These are phyloP conservation scores for Lochmaea crataegi DNA, from an alignment of 2,888 invertebrate genomes.

Conservation along the genomic window DNA sequence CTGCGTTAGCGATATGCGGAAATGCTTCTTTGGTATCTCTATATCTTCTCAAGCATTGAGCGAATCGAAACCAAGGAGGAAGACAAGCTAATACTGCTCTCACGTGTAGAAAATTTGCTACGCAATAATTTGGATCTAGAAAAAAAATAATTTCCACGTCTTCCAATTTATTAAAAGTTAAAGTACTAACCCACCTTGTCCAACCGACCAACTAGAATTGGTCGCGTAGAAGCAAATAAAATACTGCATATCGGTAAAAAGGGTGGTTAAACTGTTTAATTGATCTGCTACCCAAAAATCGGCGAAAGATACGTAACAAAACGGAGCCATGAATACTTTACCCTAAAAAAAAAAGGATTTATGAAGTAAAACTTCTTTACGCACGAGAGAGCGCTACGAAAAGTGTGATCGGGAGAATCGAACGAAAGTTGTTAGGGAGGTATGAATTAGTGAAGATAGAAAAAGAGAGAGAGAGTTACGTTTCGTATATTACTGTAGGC, in stretches of 20 bases:
- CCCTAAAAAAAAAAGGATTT: slow-evolving; percentile 75
- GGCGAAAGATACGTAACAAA: slow-evolving; percentile 93
- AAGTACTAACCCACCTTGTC: slow-evolving; percentile 65
- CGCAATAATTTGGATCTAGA: slow-evolving; percentile 73
- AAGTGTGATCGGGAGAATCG: no score
- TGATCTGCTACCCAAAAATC: slow-evolving; percentile 99
- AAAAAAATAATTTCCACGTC: not conserved
- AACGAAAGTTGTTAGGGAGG: no score
- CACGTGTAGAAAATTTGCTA: slow-evolving; percentile 78
- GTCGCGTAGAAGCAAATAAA: slow-evolving; percentile 91
- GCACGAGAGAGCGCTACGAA: no score
- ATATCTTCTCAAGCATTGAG: slow-evolving; percentile 95
- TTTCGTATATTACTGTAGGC: no score
- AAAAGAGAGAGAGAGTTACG: no score
- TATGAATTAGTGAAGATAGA: no score
- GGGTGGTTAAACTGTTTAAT: slow-evolving; percentile 90
- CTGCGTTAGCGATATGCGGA: slow-evolving; percentile 97
- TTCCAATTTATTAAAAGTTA: not conserved
- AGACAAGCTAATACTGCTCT: slow-evolving; percentile 90
- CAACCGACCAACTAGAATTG: slow-evolving; percentile 78
- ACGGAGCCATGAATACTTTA: slow-evolving; percentile 88
- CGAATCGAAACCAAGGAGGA: slow-evolving; percentile 98
- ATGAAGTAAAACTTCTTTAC: no score
- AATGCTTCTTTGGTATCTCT: slow-evolving; percentile 93
- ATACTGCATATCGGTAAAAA: slow-evolving; percentile 94